Evolutionary conservation across 2,888 invertebrate species (phyloP), one percentile per base, ranked within the genome.

Genomic region (Limnephilus lunatus): DNA sequence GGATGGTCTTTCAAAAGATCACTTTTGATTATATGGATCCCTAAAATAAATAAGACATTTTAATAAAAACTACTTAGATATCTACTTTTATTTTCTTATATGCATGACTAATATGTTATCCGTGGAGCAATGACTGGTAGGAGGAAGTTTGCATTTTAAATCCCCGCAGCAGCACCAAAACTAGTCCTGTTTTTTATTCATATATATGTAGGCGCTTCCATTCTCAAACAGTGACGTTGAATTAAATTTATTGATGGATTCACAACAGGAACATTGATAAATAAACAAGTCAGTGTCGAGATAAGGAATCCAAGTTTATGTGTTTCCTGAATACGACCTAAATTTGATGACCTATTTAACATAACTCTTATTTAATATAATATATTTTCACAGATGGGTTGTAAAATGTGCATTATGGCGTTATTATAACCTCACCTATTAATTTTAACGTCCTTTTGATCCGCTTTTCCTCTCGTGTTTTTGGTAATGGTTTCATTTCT

Each of bases 1-100:
- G 90, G 90, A 92, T 93, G 92, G 39, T 93, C 91, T 91, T 88
- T 90, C 25, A 93, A 85, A 39, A 91, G 81, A n/a, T 91, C 92
- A 86, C 88, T 87, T 44, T 90, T 91, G 35, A 90, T 32, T 80
- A 93, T 89, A 81, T 93, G 92, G 2, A 93, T 85, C 80, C 93
- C 93, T 93, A 81, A 32, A 93, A 93, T 35, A 35, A 68, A 35
- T 44, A 86, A 82, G 5, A 82, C 5, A 7, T 82, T 82, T 68
- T 68, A 68, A 7, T 68, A 68, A 68, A 68, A 25, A 68, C n/a
- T 68, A 25, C 12, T 12, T 44, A 44, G 44, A 44, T 44, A 44
- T 44, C 44, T 44, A 44, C 44, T 44, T 44, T 44, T 44, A 44
- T 44, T 44, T 44, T 44, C 44, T 44, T 44, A 44, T 44, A 2